Percentiles rank a stretch among this genome's conserved stretches.
phyloP scores from a whole-genome alignment of 1,140 invertebrate species.

The Atta texana region DNA sequence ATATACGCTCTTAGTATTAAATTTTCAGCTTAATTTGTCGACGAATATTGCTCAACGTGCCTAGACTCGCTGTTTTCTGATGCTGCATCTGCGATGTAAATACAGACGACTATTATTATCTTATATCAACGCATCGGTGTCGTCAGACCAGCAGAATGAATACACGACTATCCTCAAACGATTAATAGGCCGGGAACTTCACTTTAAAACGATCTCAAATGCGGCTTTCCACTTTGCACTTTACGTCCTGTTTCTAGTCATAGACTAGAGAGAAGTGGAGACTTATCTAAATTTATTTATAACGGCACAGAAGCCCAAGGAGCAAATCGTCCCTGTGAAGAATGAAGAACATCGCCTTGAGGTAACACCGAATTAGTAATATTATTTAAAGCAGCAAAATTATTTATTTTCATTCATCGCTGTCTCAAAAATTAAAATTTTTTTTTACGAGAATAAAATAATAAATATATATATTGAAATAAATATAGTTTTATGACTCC shows the following conservation, averaged over 20 bases:
- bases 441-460: neutral
- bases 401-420: neutral
- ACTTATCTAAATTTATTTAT: constrained; percentile 57
- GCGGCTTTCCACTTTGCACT: constrained; percentile 35
- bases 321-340: neutral
- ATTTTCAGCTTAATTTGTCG: neutral
- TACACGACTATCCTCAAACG: constrained; percentile 26
- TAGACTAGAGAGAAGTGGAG: constrained; percentile 2
- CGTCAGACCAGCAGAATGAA: neutral
- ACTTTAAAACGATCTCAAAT: constrained; percentile 4
- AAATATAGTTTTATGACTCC: no score
- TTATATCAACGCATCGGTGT: constrained; percentile 5
- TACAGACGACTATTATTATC: constrained; percentile 37
- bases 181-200: constrained; percentile 30
- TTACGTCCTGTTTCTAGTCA: constrained; percentile 15
- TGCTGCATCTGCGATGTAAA: neutral
- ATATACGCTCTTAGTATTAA: neutral
- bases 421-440: neutral
- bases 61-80: neutral
- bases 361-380: neutral
- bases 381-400: neutral
- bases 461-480: neutral
- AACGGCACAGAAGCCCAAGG: neutral
- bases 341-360: neutral
- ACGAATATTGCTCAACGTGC: neutral